These are phyloP conservation scores for Clivina fossor DNA, from an alignment of 2,888 invertebrate species.

Conservation along the genomic window DNA sequence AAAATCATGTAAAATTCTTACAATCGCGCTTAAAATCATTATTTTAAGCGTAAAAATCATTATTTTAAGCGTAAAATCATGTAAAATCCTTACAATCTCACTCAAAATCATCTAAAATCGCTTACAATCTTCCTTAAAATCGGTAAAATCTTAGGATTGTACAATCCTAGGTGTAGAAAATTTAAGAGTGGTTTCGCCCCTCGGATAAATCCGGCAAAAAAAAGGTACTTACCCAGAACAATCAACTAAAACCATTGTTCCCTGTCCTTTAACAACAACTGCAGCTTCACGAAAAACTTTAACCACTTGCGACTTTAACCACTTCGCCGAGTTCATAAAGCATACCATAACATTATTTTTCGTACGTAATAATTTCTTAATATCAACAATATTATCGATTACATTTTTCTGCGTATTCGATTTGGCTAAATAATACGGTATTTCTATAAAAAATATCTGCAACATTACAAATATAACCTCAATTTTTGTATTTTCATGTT, in stretches of 20 bases:
- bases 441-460: constrained; percentile 38
- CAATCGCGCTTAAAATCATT: too few relatives aligned
- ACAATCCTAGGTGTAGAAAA: too few relatives aligned
- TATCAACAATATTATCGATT: constrained; percentile 65
- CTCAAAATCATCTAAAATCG: too few relatives aligned
- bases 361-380: constrained; percentile 77
- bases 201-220: too few relatives aligned
- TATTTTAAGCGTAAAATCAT: too few relatives aligned
- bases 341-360: constrained; percentile 86
- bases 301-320: constrained; percentile 62
- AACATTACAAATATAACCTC: constrained; percentile 8
- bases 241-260: constrained; percentile 69
- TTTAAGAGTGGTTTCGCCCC: too few relatives aligned
- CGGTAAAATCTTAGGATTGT: too few relatives aligned
- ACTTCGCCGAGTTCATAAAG: constrained; percentile 61
- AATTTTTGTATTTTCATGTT: constrained; percentile 9
- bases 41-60: too few relatives aligned
- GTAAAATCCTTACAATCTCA: too few relatives aligned
- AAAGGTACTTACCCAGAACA: constrained; percentile 65
- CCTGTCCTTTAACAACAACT: constrained; percentile 73
- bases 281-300: constrained; percentile 76
- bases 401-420: constrained; percentile 51
- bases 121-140: too few relatives aligned
- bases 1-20: too few relatives aligned
- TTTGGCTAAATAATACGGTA: constrained; percentile 41